phyloP scores from a whole-genome alignment of 2,888 invertebrate species.

The Lagria hirta region DNA sequence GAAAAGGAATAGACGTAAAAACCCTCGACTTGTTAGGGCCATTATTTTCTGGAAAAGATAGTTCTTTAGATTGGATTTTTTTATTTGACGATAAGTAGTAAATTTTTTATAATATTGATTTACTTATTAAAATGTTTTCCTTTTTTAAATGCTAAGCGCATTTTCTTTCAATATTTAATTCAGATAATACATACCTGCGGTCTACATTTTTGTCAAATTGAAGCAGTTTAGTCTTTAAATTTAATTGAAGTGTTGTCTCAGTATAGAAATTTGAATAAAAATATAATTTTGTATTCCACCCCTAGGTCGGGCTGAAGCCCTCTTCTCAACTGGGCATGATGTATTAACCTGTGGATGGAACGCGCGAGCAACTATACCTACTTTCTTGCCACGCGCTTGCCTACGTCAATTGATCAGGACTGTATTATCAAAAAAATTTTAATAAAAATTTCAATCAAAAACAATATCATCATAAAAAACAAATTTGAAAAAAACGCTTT shows the following conservation, averaged over 20 bases:
- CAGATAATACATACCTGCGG: background rate
- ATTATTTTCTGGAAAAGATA: slow-evolving; percentile 31
- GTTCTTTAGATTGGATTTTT: background rate
- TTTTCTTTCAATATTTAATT: background rate
- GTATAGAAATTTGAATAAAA: too few species aligned
- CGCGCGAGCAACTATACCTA: slow-evolving; percentile 35
- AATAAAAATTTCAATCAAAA: too few species aligned
- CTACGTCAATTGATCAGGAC: slow-evolving; percentile 16
- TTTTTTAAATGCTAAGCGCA: background rate
- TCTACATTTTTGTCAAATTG: background rate
- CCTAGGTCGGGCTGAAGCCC: slow-evolving; percentile 30
- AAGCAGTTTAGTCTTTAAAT: background rate
- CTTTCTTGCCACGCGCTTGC: slow-evolving; percentile 32
- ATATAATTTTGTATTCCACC: slow-evolving; percentile 25
- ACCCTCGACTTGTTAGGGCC: slow-evolving; percentile 41
- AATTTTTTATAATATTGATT: background rate
- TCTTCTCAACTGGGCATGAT: slow-evolving; percentile 34
- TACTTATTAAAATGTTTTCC: background rate
- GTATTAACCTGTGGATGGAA: slow-evolving; percentile 36
- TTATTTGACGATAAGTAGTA: slow-evolving; percentile 1
- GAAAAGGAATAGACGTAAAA: slow-evolving; percentile 53
- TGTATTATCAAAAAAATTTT: slow-evolving; percentile 4
- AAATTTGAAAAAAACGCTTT: too few species aligned
- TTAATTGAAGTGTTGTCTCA: too few species aligned
- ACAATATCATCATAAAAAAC: too few species aligned